Conservation (phyloP, 2,888 invertebrate genomes). For the Oligia strigilis region DNA sequence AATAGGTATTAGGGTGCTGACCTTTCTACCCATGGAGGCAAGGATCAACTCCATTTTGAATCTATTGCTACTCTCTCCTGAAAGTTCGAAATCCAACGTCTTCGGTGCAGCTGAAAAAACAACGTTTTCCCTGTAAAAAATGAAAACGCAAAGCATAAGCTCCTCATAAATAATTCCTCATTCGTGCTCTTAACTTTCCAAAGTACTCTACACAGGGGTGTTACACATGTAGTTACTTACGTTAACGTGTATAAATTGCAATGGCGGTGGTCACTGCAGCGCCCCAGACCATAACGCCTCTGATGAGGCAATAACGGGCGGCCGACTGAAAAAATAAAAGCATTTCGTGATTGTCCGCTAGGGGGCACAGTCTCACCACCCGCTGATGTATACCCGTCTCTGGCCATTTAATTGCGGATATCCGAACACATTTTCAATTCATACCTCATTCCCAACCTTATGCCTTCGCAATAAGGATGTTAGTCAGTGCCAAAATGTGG, state of each 20-base stretch:
- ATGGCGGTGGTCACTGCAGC: constrained; percentile 72
- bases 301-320: constrained; percentile 86
- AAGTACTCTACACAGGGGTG: constrained; percentile 37
- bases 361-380: constrained; percentile 70
- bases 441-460: constrained; percentile 47
- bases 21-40: neutral
- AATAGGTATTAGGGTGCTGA: neutral
- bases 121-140: neutral
- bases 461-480: constrained; percentile 46
- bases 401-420: constrained; percentile 77
- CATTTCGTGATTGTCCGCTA: constrained; percentile 85
- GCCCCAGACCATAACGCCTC: constrained; percentile 76
- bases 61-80: neutral
- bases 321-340: constrained; percentile 86
- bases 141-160: constrained; percentile 6
- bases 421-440: constrained; percentile 63
- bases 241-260: constrained; percentile 65
- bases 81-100: neutral
- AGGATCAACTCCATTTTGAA: no score
- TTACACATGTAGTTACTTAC: constrained; percentile 59
- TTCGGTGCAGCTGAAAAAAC: constrained; percentile 5
- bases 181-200: constrained; percentile 33
- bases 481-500: constrained; percentile 21
- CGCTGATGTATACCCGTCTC: constrained; percentile 70
- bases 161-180: constrained; percentile 40